These are phyloP conservation scores for Pararge aegeria DNA, from an alignment of 1,140 invertebrate genomes.

Conservation along the genomic window DNA sequence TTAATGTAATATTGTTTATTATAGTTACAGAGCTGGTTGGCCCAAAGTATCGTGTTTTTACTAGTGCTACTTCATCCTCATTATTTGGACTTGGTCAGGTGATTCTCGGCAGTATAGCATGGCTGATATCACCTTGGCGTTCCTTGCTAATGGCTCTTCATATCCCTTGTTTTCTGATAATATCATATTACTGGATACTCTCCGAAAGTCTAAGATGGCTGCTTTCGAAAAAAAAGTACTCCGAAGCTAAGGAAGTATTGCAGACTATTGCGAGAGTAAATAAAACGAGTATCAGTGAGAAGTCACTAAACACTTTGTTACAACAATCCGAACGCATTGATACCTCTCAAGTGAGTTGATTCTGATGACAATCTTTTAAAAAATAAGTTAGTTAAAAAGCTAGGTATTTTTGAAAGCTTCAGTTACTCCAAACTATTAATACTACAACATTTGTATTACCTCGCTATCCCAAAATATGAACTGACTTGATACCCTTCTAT, in stretches of 20 bases:
- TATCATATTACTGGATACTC: constrained; percentile 82
- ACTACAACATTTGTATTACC: too few species aligned
- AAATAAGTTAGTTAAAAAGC: too few species aligned
- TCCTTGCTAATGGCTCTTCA: constrained; percentile 84
- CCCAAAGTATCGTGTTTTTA: constrained; percentile 84
- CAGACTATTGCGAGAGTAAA: constrained; percentile 83
- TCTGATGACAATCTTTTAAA: background rate
- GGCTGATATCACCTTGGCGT: constrained; percentile 85
- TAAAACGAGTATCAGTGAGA: constrained; percentile 79
- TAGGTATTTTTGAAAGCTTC: too few species aligned
- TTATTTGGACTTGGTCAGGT: constrained; percentile 87
- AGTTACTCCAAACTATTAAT: too few species aligned
- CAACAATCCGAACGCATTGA: background rate
- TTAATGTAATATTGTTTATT: background rate
- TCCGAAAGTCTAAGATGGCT: constrained; percentile 87
- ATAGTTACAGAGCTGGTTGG: constrained; percentile 82
- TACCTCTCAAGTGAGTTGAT: background rate
- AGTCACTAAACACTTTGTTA: constrained; percentile 67
- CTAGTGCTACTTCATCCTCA: constrained; percentile 84
- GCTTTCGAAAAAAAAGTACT: constrained; percentile 83
- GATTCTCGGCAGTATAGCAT: constrained; percentile 83
- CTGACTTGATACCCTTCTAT: too few species aligned
- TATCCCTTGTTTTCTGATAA: constrained; percentile 81
- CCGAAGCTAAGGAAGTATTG: constrained; percentile 81
- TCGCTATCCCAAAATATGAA: too few species aligned